These are phyloP conservation scores for Amiota mariae DNA, from an alignment of 2,888 invertebrate genomes.

Conservation along the genomic window DNA sequence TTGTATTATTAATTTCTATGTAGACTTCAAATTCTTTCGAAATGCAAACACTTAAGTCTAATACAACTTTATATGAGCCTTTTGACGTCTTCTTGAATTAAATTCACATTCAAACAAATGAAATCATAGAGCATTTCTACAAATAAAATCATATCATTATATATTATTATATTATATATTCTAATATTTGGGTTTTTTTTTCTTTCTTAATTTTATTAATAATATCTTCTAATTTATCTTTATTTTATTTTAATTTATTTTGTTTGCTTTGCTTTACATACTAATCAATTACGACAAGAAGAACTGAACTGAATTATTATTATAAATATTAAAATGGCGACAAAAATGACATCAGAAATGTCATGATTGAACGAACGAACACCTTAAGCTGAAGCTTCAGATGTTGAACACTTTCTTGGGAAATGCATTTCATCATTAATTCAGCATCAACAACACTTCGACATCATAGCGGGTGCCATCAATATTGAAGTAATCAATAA, in stretches of 20 bases:
- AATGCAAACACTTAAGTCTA: conserved; percentile 44
- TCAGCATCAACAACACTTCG: conserved; percentile 61
- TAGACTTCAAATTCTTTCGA: conserved; percentile 58
- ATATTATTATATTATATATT: too few species aligned
- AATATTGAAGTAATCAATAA: conserved; percentile 63
- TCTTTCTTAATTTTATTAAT: neutral
- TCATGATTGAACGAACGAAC: conserved; percentile 25
- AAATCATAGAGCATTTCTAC: too few species aligned
- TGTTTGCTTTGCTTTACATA: conserved; percentile 34
- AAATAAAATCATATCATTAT: too few species aligned
- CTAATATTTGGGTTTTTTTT: neutral
- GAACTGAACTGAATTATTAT: neutral
- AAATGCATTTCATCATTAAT: conserved; percentile 68
- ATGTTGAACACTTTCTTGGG: conserved; percentile 41
- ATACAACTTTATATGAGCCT: conserved; percentile 36
- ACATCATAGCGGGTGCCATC: conserved; percentile 39
- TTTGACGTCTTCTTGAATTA: neutral
- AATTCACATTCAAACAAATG: too few species aligned
- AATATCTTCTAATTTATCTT: conserved; percentile 4
- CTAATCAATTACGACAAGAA: conserved; percentile 29
- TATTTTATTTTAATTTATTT: neutral
- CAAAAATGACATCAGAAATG: conserved; percentile 9
- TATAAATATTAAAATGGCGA: neutral
- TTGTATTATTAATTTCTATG: neutral
- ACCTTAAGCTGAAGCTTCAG: conserved; percentile 54